Conservation (phyloP, 2,888 invertebrate species). For the Nephrotoma guestfalica region DNA sequence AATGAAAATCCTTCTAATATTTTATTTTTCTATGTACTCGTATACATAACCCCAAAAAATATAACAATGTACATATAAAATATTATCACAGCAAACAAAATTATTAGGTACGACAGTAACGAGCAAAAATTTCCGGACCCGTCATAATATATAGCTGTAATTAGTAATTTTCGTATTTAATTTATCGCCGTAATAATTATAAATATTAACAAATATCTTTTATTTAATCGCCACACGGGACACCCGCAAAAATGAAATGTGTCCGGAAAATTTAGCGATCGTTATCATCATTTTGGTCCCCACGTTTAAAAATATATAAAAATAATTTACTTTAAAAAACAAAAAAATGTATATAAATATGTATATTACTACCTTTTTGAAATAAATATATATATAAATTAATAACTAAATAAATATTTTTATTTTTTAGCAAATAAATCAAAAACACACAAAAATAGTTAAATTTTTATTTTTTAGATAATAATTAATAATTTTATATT, state of each 20-base stretch:
- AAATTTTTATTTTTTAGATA: not conserved
- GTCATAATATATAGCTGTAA: not conserved
- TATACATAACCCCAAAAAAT: not conserved
- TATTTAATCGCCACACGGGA: not conserved
- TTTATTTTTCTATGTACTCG: not conserved
- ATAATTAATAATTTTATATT: not conserved
- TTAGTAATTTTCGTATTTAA: not conserved
- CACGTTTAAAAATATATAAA: not conserved
- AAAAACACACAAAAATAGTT: not conserved
- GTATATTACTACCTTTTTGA: not conserved
- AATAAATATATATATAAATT: not conserved
- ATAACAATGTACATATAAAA: not conserved
- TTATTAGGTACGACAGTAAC: not conserved
- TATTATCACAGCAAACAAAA: not conserved
- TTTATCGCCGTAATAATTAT: not conserved
- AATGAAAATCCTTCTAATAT: not conserved
- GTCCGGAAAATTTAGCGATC: not conserved
- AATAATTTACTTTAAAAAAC: not conserved
- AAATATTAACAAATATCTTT: not conserved
- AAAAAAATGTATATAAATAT: not conserved
- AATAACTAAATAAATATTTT: not conserved
- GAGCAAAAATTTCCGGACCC: not conserved
- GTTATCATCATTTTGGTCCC: not conserved
- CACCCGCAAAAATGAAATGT: not conserved
- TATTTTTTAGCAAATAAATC: not conserved